Base-by-base conservation (phyloP, 2,888 invertebrate genomes). In the Scaptomyza cyrtandrae region DNA sequence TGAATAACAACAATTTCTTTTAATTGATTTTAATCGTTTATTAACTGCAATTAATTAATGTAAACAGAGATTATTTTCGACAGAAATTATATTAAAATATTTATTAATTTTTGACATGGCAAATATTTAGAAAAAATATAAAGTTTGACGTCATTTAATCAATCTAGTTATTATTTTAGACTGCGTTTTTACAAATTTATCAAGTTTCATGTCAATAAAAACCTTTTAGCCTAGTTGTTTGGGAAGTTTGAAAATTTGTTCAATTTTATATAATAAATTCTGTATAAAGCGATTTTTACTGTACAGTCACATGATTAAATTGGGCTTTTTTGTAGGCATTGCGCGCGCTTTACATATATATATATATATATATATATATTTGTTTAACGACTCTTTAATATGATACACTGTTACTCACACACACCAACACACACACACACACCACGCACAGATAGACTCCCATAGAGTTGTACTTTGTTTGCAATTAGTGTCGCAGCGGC, bases 401-500 rank as follows among this genome's bases (percentile, higher is more conserved):
- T 59, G 37, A 52, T 41, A 59, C 46, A 55, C 46, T 45, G 55
- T 48, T 43, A 41, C 13, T 49, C 52, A 50, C 46, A 19, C 48
- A 7, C 16, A 41, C 43, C n/a, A 39, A 24, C 33, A 53, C 29
- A 33, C 13, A 59, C 10, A 2, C 41, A 7, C 27, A 43, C 19
- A 19, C 19, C 41, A 7, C 27, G 39, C 19, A 19, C 19, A 19
- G 19, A 19, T 19, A 19, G 19, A 19, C 41, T 16, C 52, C 50
- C 48, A 56, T 52, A 54, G 49, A 62, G 61, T 55, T 68, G 65
- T 68, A 70, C 79, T 87, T 82, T 82, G 87, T 82, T 84, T 85
- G 86, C 79, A 84, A 84, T 84, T 84, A 84, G 83, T 84, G 83
- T 85, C 79, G 82, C 76, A 85, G 86, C 87, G 87, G 83, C 83